Evolutionary conservation across 2,113 vertebrate genomes (phyloP).

Genomic region (Hylia prasina): DNA sequence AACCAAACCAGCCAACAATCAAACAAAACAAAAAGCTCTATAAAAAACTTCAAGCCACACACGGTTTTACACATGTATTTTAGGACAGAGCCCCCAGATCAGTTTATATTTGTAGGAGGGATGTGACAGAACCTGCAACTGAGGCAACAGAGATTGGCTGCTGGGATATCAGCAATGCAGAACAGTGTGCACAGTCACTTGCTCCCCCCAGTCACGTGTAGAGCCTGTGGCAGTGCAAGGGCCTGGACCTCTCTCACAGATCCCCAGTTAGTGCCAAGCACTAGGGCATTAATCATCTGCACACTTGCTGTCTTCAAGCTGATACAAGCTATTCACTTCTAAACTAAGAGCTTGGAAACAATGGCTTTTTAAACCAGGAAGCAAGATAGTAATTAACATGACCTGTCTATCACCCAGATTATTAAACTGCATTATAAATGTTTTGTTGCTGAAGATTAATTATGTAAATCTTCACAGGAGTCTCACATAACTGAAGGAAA

Average conservation of each 20-base stretch:
- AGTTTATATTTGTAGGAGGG: not conserved
- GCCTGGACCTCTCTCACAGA: not conserved
- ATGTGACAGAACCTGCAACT: not conserved
- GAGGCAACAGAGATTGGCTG: not conserved
- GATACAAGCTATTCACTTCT: slow-evolving; percentile 4
- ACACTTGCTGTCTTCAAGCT: slow-evolving; percentile 7
- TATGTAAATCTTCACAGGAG: slow-evolving; percentile 47
- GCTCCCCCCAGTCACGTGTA: not conserved
- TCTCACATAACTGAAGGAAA: slow-evolving; percentile 7
- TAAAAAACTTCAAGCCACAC: not conserved
- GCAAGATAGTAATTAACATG: slow-evolving; percentile 38
- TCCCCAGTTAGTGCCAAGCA: not conserved
- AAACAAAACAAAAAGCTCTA: not conserved
- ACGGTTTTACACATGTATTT: not conserved
- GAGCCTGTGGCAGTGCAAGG: not conserved
- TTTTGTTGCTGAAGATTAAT: slow-evolving; percentile 54
- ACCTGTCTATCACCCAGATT: slow-evolving; percentile 23
- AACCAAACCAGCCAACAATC: not conserved
- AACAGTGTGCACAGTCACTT: not conserved
- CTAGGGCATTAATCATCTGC: slow-evolving; percentile 23
- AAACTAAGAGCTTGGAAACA: not conserved
- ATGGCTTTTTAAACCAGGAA: slow-evolving; percentile 32
- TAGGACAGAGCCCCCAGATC: not conserved
- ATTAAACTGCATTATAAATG: slow-evolving; percentile 31
- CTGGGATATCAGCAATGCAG: not conserved